These are phyloP conservation scores for Sciaenops ocellatus DNA, from an alignment of 2,797 vertebrate genomes.

Conservation along the genomic window DNA sequence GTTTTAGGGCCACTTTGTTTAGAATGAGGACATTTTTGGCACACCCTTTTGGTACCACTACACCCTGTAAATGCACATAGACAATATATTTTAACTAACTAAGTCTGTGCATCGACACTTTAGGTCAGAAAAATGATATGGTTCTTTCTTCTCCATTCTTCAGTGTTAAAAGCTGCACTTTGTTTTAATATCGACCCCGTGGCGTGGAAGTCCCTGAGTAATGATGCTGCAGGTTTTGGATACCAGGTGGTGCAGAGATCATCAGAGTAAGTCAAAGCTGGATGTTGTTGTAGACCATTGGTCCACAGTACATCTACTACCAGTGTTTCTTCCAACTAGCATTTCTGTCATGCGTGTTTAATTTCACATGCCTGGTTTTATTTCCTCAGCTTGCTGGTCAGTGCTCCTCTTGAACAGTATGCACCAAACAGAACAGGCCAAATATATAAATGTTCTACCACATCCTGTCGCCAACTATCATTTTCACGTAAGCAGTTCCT, in stretches of 20 bases:
- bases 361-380: not conserved
- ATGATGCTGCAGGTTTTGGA: slow-evolving; percentile 71
- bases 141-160: slow-evolving; percentile 8
- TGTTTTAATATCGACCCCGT: slow-evolving; percentile 80
- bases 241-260: slow-evolving; percentile 80
- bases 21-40: not conserved
- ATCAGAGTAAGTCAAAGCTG: slow-evolving; percentile 63
- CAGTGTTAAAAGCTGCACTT: slow-evolving; percentile 60
- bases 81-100: not conserved
- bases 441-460: slow-evolving; percentile 59
- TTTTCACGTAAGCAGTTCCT: slow-evolving; percentile 48
- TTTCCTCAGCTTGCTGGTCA: slow-evolving; percentile 78
- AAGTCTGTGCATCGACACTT: not conserved
- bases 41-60: slow-evolving; percentile 9
- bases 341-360: not conserved
- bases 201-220: slow-evolving; percentile 69
- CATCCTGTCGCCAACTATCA: slow-evolving; percentile 20
- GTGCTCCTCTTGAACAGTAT: slow-evolving; percentile 77
- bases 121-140: not conserved
- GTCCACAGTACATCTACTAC: not conserved
- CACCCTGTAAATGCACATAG: not conserved
- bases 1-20: not conserved
- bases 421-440: slow-evolving; percentile 32
- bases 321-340: not conserved
- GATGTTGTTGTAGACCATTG: not conserved